A percentile compares a stretch with the other conserved stretches of the same genome.
Evolutionary conservation across 2,888 invertebrate species (phyloP).

Genomic region (Campoplex nolae): DNA sequence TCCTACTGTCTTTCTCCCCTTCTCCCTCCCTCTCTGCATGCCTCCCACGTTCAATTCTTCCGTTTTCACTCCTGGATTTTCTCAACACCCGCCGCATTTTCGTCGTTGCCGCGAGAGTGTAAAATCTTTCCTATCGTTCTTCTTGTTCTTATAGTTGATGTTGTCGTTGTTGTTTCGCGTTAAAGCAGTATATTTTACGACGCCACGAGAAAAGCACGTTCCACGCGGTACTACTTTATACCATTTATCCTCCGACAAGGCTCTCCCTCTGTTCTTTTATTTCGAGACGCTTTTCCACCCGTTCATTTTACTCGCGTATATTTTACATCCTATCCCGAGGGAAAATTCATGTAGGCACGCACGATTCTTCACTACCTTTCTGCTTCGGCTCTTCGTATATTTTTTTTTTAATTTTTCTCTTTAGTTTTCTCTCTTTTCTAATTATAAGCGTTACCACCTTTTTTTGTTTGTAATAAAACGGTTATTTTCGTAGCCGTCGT

Average conservation of each 20-base stretch:
- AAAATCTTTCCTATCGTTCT: constrained; percentile 5
- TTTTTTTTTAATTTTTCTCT: not conserved
- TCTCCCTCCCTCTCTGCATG: not conserved
- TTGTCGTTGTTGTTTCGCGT: constrained; percentile 4
- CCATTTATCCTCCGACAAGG: constrained; percentile 8
- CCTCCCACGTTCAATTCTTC: not conserved
- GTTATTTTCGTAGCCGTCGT: not conserved
- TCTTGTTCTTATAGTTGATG: constrained; percentile 13
- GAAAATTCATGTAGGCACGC: constrained; percentile 6
- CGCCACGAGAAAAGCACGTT: constrained; percentile 4
- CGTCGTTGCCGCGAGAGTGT: not conserved
- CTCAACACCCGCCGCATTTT: not conserved
- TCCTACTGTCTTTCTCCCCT: not conserved
- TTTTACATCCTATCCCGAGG: not conserved
- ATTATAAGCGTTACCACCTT: not conserved
- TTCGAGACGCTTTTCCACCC: not conserved
- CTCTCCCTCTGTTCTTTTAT: not conserved
- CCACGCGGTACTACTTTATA: constrained; percentile 15
- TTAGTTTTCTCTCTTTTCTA: not conserved
- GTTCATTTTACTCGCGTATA: not conserved
- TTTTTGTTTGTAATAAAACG: not conserved
- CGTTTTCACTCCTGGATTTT: not conserved
- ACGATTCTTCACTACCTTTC: not conserved
- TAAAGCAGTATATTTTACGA: not conserved
- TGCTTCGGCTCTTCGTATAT: not conserved